Percentiles rank a stretch among this genome's conserved stretches.
Evolutionary conservation across 2,113 vertebrate species (phyloP).

Genomic region (Passerina amoena): DNA sequence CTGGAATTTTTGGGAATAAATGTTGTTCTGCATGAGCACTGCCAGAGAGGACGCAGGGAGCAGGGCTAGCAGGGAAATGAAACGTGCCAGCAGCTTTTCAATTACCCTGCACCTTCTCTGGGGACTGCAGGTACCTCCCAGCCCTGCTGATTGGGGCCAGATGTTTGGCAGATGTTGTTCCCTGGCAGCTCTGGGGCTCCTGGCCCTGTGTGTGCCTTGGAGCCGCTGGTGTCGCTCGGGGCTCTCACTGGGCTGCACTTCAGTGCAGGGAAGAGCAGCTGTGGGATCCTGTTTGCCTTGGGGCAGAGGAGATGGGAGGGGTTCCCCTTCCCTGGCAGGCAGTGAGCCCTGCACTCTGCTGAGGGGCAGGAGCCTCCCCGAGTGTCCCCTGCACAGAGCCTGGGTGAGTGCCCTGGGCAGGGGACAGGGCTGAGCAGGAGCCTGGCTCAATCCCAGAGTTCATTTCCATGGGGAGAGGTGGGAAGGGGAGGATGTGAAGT

Average conservation of each 20-base stretch:
- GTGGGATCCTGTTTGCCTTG: neutral
- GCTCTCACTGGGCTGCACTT: neutral
- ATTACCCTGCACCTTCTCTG: neutral
- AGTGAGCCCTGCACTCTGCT: neutral
- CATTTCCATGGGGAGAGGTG: conserved; percentile 3
- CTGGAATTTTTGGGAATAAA: neutral
- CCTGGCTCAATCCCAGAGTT: neutral
- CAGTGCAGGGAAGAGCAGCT: neutral
- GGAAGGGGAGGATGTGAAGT: neutral
- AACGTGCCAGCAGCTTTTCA: neutral
- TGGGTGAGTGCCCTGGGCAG: neutral
- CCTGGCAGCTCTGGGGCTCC: neutral
- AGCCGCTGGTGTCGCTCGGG: neutral
- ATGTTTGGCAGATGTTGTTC: conserved; percentile 6
- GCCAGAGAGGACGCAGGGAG: neutral
- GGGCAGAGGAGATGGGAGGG: neutral
- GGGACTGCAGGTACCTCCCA: conserved; percentile 7
- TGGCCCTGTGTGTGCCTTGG: neutral
- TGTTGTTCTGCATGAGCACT: neutral
- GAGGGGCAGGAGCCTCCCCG: conserved; percentile 17
- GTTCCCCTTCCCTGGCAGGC: neutral
- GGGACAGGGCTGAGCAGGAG: neutral
- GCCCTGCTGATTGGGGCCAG: neutral
- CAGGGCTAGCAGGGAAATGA: neutral
- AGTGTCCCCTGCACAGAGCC: neutral